Evolutionary conservation across 2,797 vertebrate species (phyloP).

Genomic region (Pangasius mekongensis): DNA sequence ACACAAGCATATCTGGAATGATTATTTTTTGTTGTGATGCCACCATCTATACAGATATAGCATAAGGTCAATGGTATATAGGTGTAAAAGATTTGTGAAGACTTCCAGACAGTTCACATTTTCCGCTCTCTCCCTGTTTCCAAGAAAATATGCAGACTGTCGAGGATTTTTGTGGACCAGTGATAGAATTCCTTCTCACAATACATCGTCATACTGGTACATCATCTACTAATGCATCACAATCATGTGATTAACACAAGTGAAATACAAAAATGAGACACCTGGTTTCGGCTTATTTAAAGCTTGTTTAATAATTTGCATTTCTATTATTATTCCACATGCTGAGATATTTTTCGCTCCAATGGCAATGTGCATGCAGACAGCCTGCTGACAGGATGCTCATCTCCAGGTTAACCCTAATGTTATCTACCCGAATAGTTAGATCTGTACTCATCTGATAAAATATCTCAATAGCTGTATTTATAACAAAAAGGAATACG

Average conservation of each 20-base stretch:
- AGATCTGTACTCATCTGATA: constrained; percentile 67
- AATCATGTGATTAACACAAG: not conserved
- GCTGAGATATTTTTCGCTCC: constrained; percentile 47
- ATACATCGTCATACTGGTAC: not conserved
- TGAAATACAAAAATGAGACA: not conserved
- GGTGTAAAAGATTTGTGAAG: not conserved
- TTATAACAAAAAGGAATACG: constrained; percentile 68
- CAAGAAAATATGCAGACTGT: not conserved
- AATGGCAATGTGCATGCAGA: constrained; percentile 68
- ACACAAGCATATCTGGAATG: not conserved
- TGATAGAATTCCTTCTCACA: not conserved
- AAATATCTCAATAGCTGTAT: constrained; percentile 71
- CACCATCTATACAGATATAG: too few species aligned
- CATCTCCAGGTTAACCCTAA: constrained; percentile 69
- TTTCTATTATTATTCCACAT: constrained; percentile 47
- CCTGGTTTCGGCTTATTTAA: not conserved
- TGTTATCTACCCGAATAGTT: constrained; percentile 68
- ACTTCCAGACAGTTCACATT: not conserved
- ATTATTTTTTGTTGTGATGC: not conserved
- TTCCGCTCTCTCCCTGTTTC: not conserved
- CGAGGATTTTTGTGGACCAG: not conserved
- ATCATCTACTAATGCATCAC: not conserved
- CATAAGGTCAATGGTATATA: not conserved
- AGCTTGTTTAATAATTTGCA: constrained; percentile 23
- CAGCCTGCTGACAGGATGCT: constrained; percentile 63